Percentiles rank a stretch among this genome's conserved stretches.
These are phyloP conservation scores for Amiota mariae DNA, from an alignment of 2,888 invertebrate species.

Conservation along the genomic window DNA sequence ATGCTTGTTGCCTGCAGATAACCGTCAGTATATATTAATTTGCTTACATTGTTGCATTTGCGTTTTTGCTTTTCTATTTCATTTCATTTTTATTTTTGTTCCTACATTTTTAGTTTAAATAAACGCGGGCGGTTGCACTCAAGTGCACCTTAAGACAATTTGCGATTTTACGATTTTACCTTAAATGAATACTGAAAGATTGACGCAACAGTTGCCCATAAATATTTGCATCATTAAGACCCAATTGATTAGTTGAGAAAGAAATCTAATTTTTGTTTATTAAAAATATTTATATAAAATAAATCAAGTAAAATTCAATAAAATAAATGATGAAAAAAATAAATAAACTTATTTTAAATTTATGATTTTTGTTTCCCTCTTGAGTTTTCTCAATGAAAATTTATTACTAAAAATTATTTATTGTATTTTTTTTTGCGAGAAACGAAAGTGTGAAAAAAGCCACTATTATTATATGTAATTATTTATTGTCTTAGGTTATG, in stretches of 20 bases:
- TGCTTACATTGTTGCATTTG: constrained; percentile 26
- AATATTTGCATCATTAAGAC: not conserved
- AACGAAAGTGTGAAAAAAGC: too few relatives aligned
- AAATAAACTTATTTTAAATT: not conserved
- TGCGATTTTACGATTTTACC: too few relatives aligned
- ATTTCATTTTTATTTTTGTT: constrained; percentile 1
- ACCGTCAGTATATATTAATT: constrained; percentile 21
- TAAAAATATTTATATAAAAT: not conserved
- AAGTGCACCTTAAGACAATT: too few relatives aligned
- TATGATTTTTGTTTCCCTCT: not conserved
- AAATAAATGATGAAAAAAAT: not conserved
- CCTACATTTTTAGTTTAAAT: not conserved
- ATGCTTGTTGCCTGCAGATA: constrained; percentile 6
- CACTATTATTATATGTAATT: too few relatives aligned
- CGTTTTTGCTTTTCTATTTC: not conserved
- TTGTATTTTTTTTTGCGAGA: too few relatives aligned
- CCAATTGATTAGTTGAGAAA: too few relatives aligned
- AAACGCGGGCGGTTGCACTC: too few relatives aligned
- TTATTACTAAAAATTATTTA: too few relatives aligned
- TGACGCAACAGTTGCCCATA: constrained; percentile 21
- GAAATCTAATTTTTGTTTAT: too few relatives aligned
- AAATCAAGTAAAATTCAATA: not conserved
- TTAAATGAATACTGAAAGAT: not conserved
- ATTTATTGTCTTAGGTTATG: too few relatives aligned
- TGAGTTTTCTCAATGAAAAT: too few relatives aligned